Evolutionary conservation across 2,113 vertebrate species (phyloP).

Genomic region (Gopherus evgoodei): DNA sequence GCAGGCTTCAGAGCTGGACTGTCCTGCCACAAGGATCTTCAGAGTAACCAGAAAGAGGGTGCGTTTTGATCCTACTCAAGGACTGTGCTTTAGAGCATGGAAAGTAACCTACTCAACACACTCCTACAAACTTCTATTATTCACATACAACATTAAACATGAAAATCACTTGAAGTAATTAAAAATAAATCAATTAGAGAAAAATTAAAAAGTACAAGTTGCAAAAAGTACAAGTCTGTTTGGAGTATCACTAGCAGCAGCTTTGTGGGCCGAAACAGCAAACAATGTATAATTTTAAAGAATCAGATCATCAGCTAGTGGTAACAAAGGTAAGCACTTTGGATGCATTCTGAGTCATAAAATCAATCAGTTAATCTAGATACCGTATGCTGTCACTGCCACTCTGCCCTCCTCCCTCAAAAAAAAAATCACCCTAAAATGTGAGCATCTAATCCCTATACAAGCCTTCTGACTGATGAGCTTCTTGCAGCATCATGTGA

Average conservation of each 20-base stretch:
- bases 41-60: not conserved
- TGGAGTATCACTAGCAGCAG: constrained; percentile 9
- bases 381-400: not conserved
- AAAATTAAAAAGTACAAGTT: constrained; percentile 14
- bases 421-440: not conserved
- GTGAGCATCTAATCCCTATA: not conserved
- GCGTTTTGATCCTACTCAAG: constrained; percentile 32
- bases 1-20: not conserved
- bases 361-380: not conserved
- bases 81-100: constrained; percentile 47
- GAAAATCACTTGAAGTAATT: constrained; percentile 41
- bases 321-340: not conserved
- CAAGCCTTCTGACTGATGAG: not conserved
- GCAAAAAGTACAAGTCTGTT: constrained; percentile 29
- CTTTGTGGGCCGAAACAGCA: not conserved
- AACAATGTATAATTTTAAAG: not conserved
- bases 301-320: not conserved
- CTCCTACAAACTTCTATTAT: constrained; percentile 67
- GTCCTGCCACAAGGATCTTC: not conserved
- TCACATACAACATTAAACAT: constrained; percentile 54
- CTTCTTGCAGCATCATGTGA: not conserved
- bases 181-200: constrained; percentile 61
- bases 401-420: not conserved
- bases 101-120: constrained; percentile 70
- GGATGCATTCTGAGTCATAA: not conserved